These are phyloP conservation scores for Plebejus melissa DNA, from an alignment of 2,888 invertebrate species.

Conservation along the genomic window DNA sequence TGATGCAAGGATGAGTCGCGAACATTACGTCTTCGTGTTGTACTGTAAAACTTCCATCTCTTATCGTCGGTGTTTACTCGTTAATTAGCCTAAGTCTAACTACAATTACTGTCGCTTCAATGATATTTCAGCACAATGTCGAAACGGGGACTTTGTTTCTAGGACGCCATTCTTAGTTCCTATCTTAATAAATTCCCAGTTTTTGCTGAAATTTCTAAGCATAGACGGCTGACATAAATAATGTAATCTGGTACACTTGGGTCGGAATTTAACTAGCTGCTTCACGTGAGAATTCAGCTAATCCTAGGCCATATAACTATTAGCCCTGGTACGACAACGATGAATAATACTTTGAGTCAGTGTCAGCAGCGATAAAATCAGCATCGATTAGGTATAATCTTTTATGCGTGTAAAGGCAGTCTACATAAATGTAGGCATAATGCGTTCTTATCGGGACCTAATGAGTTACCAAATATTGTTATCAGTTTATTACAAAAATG, in stretches of 20 bases:
- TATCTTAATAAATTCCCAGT: no score
- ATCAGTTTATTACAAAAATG: conserved; percentile 16
- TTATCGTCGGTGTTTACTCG: background rate
- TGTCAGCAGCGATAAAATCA: background rate
- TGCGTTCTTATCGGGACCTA: conserved; percentile 2
- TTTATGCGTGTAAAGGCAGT: background rate
- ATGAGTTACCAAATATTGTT: conserved; percentile 16
- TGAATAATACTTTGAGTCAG: background rate
- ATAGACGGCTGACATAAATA: no score
- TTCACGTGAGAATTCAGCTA: no score
- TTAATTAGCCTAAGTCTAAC: background rate
- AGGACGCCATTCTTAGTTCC: background rate
- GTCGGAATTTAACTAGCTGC: no score
- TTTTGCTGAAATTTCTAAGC: no score
- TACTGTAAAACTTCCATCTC: background rate
- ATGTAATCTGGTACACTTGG: no score
- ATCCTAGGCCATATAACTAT: background rate
- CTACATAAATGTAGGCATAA: conserved; percentile 1
- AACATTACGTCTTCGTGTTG: background rate
- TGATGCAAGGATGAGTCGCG: background rate
- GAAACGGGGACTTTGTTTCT: background rate
- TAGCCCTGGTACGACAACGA: background rate
- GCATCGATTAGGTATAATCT: background rate
- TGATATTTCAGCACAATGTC: background rate
- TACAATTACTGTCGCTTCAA: background rate